Evolutionary conservation across 2,113 vertebrate genomes (phyloP).

Genomic region (Archocentrus centrarchus): DNA sequence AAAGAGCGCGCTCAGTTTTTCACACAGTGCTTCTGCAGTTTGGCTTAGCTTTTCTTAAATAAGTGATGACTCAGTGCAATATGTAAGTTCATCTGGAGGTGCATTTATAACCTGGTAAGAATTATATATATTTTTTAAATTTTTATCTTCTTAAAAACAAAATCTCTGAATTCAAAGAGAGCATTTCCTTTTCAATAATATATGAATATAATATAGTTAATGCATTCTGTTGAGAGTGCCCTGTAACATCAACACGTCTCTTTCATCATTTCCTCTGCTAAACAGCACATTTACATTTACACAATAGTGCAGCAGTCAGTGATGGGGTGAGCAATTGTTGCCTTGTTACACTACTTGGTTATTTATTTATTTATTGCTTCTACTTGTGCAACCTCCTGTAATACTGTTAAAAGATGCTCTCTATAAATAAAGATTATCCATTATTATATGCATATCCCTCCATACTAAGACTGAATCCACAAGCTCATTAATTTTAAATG

Average conservation of each 20-base stretch:
- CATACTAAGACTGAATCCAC: slow-evolving; percentile 6
- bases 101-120: neutral
- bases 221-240: neutral
- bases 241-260: neutral
- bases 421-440: neutral
- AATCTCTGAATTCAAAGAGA: neutral
- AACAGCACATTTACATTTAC: neutral
- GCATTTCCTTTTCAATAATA: neutral
- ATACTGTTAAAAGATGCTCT: neutral
- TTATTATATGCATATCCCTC: slow-evolving; percentile 1
- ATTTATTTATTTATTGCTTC: slow-evolving; percentile 5
- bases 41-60: neutral
- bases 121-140: neutral
- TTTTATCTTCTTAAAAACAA: neutral
- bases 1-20: neutral
- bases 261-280: neutral
- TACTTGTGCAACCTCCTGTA: neutral
- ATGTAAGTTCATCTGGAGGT: neutral
- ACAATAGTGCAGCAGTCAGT: neutral
- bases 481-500: slow-evolving; percentile 47
- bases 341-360: neutral
- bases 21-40: slow-evolving; percentile 1
- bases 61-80: neutral
- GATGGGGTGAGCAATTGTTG: neutral
- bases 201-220: neutral